phyloP scores from a whole-genome alignment of 2,888 invertebrate species.

The Cheilosia impressa region DNA sequence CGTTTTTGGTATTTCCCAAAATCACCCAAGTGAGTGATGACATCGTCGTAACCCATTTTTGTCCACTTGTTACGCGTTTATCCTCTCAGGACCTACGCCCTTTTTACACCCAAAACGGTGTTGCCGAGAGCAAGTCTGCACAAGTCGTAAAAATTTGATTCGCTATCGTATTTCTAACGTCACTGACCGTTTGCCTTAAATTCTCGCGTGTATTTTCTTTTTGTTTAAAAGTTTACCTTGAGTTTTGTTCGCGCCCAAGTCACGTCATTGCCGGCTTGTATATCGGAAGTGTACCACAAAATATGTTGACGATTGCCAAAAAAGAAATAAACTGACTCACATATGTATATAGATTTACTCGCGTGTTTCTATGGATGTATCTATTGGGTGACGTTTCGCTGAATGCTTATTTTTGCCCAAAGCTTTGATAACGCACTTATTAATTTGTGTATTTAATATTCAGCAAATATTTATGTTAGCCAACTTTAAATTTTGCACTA shows the following conservation, averaged over 20 bases:
- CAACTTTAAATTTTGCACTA: constrained; percentile 1
- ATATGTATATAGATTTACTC: background rate
- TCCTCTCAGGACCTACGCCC: background rate
- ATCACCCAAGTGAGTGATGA: constrained; percentile 87
- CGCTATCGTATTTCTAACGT: constrained; percentile 6
- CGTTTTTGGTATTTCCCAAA: constrained; percentile 89
- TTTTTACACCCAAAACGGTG: background rate
- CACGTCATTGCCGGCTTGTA: constrained; percentile 61
- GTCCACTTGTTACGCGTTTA: constrained; percentile 9
- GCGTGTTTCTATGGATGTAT: constrained; percentile 24
- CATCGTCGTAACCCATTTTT: constrained; percentile 89
- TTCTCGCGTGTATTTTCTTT: background rate
- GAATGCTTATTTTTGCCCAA: constrained; percentile 21
- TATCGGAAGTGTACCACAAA: constrained; percentile 37
- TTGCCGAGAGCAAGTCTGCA: background rate
- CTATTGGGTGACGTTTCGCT: constrained; percentile 16
- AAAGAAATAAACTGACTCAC: constrained; percentile 24
- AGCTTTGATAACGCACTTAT: constrained; percentile 44
- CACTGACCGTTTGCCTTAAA: background rate
- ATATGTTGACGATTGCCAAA: constrained; percentile 52
- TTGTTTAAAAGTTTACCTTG: constrained; percentile 17
- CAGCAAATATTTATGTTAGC: background rate
- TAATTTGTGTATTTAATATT: constrained; percentile 9
- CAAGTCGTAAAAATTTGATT: constrained; percentile 1
- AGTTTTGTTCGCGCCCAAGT: constrained; percentile 9